phyloP scores from a whole-genome alignment of 2,797 vertebrate genomes.

The Lepilemur septentrionalis region DNA sequence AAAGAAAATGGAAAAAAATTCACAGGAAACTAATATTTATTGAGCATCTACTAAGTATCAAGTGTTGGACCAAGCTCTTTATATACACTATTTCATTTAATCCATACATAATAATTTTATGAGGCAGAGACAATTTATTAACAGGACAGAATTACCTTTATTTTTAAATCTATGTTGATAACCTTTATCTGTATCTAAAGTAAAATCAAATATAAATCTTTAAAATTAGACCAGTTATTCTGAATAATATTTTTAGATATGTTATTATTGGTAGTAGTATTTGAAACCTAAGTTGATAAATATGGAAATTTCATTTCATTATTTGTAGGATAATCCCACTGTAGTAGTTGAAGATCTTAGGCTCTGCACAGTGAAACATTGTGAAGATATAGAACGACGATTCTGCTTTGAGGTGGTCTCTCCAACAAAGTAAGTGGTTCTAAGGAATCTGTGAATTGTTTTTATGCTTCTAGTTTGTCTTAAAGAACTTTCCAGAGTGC shows the following conservation, averaged over 20 bases:
- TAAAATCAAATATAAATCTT: constrained; percentile 25
- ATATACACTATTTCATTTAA: background rate
- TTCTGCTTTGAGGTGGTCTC: constrained; percentile 99
- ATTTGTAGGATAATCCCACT: constrained; percentile 93
- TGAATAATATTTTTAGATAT: background rate
- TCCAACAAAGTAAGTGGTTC: constrained; percentile 94
- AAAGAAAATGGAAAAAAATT: background rate
- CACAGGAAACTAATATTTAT: background rate
- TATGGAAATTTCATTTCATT: background rate
- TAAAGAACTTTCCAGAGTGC: background rate
- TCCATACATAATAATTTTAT: background rate
- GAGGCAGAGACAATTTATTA: constrained; percentile 14
- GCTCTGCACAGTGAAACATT: constrained; percentile 97
- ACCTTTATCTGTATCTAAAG: background rate
- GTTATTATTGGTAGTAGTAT: background rate
- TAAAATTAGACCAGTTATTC: constrained; percentile 11
- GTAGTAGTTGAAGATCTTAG: constrained; percentile 97
- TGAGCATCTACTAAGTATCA: background rate
- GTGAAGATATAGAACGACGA: constrained; percentile 96
- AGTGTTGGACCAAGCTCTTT: background rate
- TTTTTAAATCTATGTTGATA: background rate
- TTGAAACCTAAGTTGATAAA: background rate
- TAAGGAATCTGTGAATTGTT: background rate
- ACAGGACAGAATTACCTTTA: background rate
- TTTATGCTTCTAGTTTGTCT: constrained; percentile 38